Conservation (phyloP, 2,113 vertebrate species). For the Sinocyclocheilus anophthalmus region DNA sequence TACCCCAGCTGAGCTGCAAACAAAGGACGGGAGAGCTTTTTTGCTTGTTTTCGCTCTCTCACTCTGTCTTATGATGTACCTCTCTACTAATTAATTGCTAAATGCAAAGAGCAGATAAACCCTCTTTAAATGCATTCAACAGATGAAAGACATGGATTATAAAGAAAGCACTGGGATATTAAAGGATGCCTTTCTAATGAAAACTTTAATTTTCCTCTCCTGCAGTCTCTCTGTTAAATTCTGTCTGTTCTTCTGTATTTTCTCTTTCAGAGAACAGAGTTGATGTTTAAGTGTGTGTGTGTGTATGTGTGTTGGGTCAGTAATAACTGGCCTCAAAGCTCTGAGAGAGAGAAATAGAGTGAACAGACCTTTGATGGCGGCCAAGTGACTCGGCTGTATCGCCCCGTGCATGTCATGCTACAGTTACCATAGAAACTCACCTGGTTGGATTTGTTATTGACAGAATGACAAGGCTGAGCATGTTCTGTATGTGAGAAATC, state of each 20-base stretch:
- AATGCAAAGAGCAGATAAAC: conserved; percentile 61
- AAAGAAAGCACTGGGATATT: conserved; percentile 57
- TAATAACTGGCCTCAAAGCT: conserved; percentile 42
- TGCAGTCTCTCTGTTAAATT: conserved; percentile 32
- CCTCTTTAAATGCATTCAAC: conserved; percentile 42
- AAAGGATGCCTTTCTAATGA: conserved; percentile 56
- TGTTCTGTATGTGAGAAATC: conserved; percentile 11
- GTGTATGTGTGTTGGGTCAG: background rate
- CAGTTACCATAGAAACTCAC: conserved; percentile 66
- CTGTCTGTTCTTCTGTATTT: background rate
- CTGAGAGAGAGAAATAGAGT: conserved; percentile 2
- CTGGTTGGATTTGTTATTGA: conserved; percentile 53
- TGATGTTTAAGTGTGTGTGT: background rate
- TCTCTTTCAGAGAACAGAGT: conserved; percentile 13
- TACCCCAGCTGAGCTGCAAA: conserved; percentile 38
- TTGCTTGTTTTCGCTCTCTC: conserved; percentile 34
- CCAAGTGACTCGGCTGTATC: conserved; percentile 36
- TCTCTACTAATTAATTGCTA: conserved; percentile 66
- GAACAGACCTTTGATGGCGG: conserved; percentile 60
- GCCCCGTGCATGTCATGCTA: conserved; percentile 46
- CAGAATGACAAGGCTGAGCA: conserved; percentile 48
- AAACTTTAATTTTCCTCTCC: conserved; percentile 46
- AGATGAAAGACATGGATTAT: conserved; percentile 65
- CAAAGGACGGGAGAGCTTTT: conserved; percentile 28
- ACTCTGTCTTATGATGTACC: conserved; percentile 41